These are phyloP conservation scores for Platichthys stellatus DNA, from an alignment of 2,113 vertebrate species.

Conservation along the genomic window DNA sequence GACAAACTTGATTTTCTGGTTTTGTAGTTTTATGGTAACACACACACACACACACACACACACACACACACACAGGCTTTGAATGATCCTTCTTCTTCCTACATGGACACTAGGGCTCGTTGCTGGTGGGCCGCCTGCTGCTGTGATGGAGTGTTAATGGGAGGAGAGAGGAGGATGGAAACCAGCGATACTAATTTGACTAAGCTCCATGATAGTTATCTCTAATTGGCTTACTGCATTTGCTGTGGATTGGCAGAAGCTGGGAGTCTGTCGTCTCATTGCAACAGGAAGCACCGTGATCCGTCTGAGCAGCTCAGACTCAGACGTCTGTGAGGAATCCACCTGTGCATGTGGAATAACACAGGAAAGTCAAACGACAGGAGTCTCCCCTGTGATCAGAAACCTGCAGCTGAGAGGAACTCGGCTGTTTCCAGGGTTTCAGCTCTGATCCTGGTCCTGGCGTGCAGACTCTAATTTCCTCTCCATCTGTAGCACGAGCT, in stretches of 20 bases:
- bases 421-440: slow-evolving; percentile 10
- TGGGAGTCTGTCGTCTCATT: slow-evolving; percentile 39
- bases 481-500: slow-evolving; percentile 65
- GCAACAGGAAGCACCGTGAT: neutral
- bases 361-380: no score
- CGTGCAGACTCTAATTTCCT: slow-evolving; percentile 65
- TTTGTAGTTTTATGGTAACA: no score
- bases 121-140: neutral
- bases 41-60: no score
- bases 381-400: neutral
- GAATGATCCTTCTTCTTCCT: no score
- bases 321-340: no score
- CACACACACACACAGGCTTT: no score
- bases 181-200: slow-evolving; percentile 61
- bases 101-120: neutral
- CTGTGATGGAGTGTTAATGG: neutral
- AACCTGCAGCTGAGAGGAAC: slow-evolving; percentile 28
- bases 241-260: slow-evolving; percentile 38
- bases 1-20: no score
- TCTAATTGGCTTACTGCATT: slow-evolving; percentile 62
- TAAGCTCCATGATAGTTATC: slow-evolving; percentile 55
- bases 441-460: slow-evolving; percentile 55
- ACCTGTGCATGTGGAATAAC: no score
- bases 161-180: slow-evolving; percentile 18
- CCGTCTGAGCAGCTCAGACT: neutral